These are phyloP conservation scores for Aythya baeri DNA, from an alignment of 2,113 vertebrate species.

Conservation along the genomic window DNA sequence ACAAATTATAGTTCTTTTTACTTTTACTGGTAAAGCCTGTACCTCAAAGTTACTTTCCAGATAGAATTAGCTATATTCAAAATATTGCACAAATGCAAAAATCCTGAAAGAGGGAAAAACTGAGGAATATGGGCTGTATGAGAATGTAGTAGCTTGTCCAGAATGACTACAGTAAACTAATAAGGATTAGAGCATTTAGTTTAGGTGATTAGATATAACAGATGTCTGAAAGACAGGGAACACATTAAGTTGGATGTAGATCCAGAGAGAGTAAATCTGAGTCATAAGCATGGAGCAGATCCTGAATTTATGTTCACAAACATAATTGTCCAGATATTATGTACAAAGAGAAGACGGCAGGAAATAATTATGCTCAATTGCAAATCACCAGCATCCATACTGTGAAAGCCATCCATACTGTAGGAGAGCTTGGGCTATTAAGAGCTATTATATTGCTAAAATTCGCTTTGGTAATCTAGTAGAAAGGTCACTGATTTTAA, in stretches of 20 bases:
- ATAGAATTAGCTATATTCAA: not conserved
- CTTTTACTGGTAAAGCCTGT: not conserved
- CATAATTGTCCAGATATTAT: not conserved
- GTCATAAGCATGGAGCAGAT: not conserved
- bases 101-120: not conserved
- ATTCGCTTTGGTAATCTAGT: rapidly evolving
- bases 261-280: not conserved
- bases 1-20: not conserved
- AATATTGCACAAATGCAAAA: not conserved
- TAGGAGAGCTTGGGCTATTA: not conserved
- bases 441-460: not conserved
- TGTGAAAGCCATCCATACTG: not conserved
- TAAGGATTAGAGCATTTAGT: not conserved
- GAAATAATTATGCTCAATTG: not conserved
- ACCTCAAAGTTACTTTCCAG: not conserved
- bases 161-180: not conserved
- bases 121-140: not conserved
- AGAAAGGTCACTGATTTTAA: not conserved
- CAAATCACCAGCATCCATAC: not conserved
- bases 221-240: not conserved
- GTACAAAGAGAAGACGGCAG: not conserved
- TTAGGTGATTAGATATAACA: not conserved
- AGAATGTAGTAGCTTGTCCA: not conserved
- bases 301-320: not conserved
- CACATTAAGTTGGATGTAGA: rapidly evolving